Conservation (phyloP, 2,113 vertebrate genomes). For the Eulemur macaco region DNA sequence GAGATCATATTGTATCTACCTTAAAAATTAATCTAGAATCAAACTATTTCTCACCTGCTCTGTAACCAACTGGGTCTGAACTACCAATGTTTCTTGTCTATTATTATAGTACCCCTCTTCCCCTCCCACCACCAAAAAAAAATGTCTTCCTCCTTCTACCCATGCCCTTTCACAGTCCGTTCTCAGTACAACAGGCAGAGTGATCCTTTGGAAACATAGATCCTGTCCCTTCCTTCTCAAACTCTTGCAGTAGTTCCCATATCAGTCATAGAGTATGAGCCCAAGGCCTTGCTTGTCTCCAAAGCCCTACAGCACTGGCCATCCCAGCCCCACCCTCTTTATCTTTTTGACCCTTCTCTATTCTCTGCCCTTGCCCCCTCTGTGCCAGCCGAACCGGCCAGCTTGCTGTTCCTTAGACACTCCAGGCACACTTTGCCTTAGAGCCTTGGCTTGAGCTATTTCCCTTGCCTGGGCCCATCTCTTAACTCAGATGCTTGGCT, state of each 20-base stretch:
- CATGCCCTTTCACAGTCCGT: accelerated
- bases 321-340: not conserved
- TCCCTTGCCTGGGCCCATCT: not conserved
- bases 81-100: not conserved
- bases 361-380: not conserved
- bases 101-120: not conserved
- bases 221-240: not conserved
- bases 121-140: no score
- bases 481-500: not conserved
- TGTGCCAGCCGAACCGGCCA: not conserved
- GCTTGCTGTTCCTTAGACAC: not conserved
- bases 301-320: not conserved
- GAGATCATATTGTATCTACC: not conserved
- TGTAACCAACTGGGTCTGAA: not conserved
- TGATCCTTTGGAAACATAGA: not conserved
- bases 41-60: not conserved
- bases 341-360: not conserved
- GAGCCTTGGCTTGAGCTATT: not conserved
- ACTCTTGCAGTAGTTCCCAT: not conserved
- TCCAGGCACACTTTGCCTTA: not conserved
- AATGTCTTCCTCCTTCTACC: not conserved
- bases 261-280: not conserved
- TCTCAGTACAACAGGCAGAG: not conserved
- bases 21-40: not conserved
- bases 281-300: not conserved